These are phyloP conservation scores for Philotrypesis tridentata DNA, from an alignment of 1,140 invertebrate species.

Conservation along the genomic window DNA sequence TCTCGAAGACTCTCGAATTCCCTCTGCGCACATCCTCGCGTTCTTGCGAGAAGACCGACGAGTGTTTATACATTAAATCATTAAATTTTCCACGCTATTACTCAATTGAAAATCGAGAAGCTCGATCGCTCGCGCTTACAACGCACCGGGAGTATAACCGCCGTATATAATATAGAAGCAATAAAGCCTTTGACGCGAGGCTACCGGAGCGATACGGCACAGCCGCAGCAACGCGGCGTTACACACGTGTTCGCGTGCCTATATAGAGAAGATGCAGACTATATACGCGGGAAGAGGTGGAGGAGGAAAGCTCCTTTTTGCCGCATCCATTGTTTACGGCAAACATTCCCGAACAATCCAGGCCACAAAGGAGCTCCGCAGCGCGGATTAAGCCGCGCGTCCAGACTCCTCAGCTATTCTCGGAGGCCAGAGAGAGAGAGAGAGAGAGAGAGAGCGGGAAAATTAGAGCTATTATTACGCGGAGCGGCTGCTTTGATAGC, in stretches of 20 bases:
- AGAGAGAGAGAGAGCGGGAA: constrained; percentile 2
- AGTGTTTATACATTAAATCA: too few species aligned
- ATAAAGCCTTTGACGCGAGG: not conserved
- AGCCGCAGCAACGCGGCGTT: too few species aligned
- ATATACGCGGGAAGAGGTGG: too few species aligned
- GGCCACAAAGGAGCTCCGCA: not conserved
- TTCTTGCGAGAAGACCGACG: too few species aligned
- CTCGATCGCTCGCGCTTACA: too few species aligned
- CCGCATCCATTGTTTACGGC: not conserved
- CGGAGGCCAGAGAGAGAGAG: not conserved
- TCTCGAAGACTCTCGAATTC: too few species aligned
- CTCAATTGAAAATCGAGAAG: not conserved
- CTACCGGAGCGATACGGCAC: not conserved
- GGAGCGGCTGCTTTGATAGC: constrained; percentile 3
- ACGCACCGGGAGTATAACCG: too few species aligned
- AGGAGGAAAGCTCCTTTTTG: not conserved
- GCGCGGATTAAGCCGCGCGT: constrained; percentile 1
- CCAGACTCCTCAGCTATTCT: not conserved
- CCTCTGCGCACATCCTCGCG: too few species aligned
- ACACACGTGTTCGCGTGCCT: too few species aligned
- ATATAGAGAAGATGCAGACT: too few species aligned
- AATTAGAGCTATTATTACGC: constrained; percentile 32
- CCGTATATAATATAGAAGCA: not conserved
- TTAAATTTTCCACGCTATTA: too few species aligned
- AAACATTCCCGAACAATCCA: not conserved